Conservation (phyloP, 2,797 vertebrate species). For the Champsocephalus esox region DNA sequence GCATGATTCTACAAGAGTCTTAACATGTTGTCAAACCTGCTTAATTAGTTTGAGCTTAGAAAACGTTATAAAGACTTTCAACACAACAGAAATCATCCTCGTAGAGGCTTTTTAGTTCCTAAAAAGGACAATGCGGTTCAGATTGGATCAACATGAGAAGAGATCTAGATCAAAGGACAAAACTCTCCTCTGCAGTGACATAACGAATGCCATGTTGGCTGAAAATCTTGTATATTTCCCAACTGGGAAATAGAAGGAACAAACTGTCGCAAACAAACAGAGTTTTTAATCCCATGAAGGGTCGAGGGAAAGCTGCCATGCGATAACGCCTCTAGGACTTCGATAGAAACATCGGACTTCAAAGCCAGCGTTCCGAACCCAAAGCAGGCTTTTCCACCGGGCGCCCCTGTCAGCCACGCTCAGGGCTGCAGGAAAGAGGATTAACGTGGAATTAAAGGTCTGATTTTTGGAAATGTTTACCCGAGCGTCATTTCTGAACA, state of each 20-base stretch:
- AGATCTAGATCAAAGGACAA: background rate
- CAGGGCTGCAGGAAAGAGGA: constrained; percentile 73
- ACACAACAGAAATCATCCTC: background rate
- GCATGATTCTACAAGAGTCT: background rate
- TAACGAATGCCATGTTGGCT: background rate
- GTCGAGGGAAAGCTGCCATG: constrained; percentile 44
- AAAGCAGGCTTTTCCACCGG: constrained; percentile 54
- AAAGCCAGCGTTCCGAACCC: constrained; percentile 57
- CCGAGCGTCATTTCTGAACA: constrained; percentile 57
- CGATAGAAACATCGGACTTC: constrained; percentile 62
- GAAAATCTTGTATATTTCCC: constrained; percentile 27
- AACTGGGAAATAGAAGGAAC: constrained; percentile 22
- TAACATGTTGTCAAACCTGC: background rate
- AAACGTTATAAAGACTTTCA: background rate
- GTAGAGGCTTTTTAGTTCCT: background rate
- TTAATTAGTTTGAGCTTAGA: background rate
- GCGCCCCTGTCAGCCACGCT: constrained; percentile 49
- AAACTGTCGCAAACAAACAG: constrained; percentile 49
- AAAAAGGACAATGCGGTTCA: background rate
- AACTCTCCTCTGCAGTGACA: background rate
- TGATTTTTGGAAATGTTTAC: constrained; percentile 77
- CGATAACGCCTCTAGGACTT: constrained; percentile 44
- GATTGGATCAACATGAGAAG: background rate
- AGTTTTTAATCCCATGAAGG: constrained; percentile 52
- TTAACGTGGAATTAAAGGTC: constrained; percentile 76